A percentile compares a stretch with the other conserved stretches of the same genome.
phyloP scores from a whole-genome alignment of 2,113 vertebrate genomes.

The Notothenia rossii region DNA sequence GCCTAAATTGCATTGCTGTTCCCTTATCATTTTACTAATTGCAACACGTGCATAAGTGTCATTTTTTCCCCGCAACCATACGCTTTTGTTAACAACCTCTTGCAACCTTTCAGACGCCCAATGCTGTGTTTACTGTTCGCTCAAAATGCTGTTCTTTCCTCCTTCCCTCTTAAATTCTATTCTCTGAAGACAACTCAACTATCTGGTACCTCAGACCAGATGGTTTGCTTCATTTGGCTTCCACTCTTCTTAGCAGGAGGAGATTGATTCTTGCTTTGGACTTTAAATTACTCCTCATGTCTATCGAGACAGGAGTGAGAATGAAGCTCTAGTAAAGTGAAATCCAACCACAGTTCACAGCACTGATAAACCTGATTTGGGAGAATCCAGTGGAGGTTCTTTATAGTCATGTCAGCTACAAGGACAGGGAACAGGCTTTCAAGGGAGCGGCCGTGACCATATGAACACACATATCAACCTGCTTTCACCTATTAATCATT shows the following conservation, averaged over 20 bases:
- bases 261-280: slow-evolving; percentile 45
- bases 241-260: slow-evolving; percentile 22
- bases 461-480: slow-evolving; percentile 8
- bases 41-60: slow-evolving; percentile 4
- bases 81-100: slow-evolving; percentile 1
- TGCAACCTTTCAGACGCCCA: slow-evolving; percentile 14
- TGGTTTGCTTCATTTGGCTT: slow-evolving; percentile 56
- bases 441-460: slow-evolving; percentile 21
- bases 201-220: slow-evolving; percentile 54
- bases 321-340: slow-evolving; percentile 29
- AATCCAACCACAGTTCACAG: slow-evolving; percentile 14
- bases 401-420: slow-evolving; percentile 52
- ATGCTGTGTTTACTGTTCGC: slow-evolving; percentile 30
- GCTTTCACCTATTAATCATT: slow-evolving; percentile 41
- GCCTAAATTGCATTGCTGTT: slow-evolving; percentile 20
- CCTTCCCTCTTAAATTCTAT: slow-evolving; percentile 6
- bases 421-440: slow-evolving; percentile 37
- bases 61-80: slow-evolving; percentile 3
- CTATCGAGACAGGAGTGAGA: slow-evolving; percentile 26
- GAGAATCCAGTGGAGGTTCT: slow-evolving; percentile 16
- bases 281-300: slow-evolving; percentile 35
- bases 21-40: slow-evolving; percentile 20
- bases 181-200: slow-evolving; percentile 35
- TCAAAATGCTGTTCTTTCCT: slow-evolving; percentile 15
- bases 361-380: slow-evolving; percentile 34